phyloP scores from a whole-genome alignment of 2,113 vertebrate genomes.

The Psittacara wagleri region DNA sequence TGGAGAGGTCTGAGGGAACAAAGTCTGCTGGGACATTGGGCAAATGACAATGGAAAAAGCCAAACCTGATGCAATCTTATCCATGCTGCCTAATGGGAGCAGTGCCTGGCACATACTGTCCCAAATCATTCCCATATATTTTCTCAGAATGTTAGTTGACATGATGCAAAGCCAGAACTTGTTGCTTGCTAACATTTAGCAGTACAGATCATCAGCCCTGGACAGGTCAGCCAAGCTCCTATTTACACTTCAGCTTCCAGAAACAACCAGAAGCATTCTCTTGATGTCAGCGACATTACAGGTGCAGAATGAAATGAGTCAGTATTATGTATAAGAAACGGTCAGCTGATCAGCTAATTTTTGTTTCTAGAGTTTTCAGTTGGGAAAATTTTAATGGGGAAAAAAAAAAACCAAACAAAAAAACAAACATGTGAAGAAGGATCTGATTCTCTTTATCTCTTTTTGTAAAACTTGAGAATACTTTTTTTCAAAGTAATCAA shows the following conservation, averaged over 20 bases:
- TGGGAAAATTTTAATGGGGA: background rate
- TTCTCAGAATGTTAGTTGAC: background rate
- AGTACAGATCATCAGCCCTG: background rate
- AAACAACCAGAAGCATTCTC: background rate
- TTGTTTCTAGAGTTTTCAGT: background rate
- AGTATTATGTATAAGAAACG: background rate
- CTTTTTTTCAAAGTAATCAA: background rate
- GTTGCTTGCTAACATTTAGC: background rate
- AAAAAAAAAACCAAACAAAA: background rate
- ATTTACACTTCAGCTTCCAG: background rate
- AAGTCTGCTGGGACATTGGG: background rate
- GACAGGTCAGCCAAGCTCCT: background rate
- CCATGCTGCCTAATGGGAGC: background rate
- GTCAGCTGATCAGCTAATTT: background rate
- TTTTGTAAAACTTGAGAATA: background rate
- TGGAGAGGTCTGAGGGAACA: background rate
- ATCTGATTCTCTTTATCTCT: background rate
- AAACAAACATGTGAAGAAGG: background rate
- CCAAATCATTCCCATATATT: background rate
- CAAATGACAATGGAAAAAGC: background rate
- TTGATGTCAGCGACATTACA: background rate
- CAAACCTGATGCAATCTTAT: background rate
- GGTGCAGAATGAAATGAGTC: background rate
- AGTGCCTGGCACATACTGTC: background rate
- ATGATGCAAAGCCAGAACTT: background rate